These are phyloP conservation scores for Pituophis catenifer DNA, from an alignment of 2,113 vertebrate species.

Conservation along the genomic window DNA sequence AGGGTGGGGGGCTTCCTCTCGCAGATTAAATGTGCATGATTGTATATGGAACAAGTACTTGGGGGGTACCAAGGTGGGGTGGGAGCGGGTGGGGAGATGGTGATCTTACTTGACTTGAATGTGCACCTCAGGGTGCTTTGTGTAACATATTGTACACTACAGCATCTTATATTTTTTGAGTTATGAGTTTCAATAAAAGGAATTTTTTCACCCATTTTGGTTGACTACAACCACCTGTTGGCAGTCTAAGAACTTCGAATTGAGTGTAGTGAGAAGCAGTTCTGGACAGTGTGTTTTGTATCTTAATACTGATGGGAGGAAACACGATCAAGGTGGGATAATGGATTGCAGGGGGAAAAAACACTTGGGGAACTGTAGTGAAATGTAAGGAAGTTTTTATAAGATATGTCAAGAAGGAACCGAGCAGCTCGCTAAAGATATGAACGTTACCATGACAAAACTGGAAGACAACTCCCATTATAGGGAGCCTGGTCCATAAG, in stretches of 20 bases:
- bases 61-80: constrained; percentile 76
- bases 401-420: constrained; percentile 1
- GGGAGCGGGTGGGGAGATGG: constrained; percentile 63
- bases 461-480: not conserved
- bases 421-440: not conserved
- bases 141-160: constrained; percentile 90
- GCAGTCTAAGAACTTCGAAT: constrained; percentile 12
- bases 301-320: not conserved
- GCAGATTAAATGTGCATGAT: constrained; percentile 81
- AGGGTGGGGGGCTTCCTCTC: constrained; percentile 74
- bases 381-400: not conserved
- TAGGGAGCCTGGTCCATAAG: not conserved
- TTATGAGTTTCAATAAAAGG: constrained; percentile 86
- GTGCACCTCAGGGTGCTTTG: constrained; percentile 80
- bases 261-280: constrained; percentile 36
- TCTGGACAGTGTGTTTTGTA: constrained; percentile 4
- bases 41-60: constrained; percentile 77
- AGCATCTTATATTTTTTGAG: constrained; percentile 89
- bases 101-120: constrained; percentile 85
- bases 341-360: not conserved
- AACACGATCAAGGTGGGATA: not conserved
- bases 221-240: constrained; percentile 64
- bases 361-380: not conserved
- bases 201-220: constrained; percentile 79
- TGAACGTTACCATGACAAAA: not conserved